A percentile compares a stretch with the other conserved stretches of the same genome.
Evolutionary conservation across 2,113 vertebrate genomes (phyloP).

Genomic region (Xiphophorus couchianus): DNA sequence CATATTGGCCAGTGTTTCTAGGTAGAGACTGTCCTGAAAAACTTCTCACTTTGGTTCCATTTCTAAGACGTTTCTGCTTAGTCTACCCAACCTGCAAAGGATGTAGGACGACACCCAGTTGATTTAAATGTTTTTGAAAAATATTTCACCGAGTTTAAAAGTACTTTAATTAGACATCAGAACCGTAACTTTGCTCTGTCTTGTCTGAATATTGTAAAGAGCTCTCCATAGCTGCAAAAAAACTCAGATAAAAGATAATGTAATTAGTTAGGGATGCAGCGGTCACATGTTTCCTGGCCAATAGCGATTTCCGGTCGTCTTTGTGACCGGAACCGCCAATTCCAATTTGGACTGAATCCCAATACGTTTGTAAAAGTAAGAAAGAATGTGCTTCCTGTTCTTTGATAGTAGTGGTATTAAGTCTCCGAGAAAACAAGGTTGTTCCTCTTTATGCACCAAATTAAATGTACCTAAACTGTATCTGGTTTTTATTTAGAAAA

Average conservation of each 20-base stretch:
- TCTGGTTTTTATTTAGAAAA: too few species aligned
- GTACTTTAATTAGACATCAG: not conserved
- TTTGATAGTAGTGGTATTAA: too few species aligned
- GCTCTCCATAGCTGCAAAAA: not conserved
- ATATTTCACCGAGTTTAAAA: not conserved
- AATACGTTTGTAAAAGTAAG: not conserved
- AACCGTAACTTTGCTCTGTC: not conserved
- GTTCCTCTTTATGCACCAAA: too few species aligned
- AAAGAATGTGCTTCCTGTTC: too few species aligned
- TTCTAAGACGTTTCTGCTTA: too few species aligned
- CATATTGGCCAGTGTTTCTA: constrained; percentile 34
- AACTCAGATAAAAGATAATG: not conserved
- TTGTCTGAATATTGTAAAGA: not conserved
- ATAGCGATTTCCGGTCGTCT: not conserved
- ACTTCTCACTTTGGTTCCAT: not conserved
- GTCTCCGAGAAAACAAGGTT: too few species aligned
- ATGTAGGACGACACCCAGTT: not conserved
- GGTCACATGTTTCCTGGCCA: not conserved
- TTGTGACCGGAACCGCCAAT: not conserved
- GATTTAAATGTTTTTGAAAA: not conserved
- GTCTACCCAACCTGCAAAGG: too few species aligned
- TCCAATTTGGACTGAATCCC: not conserved
- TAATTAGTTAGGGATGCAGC: not conserved
- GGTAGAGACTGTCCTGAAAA: not conserved
- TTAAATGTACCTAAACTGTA: too few species aligned